A percentile compares a stretch with the other conserved stretches of the same genome.
Conservation (phyloP, 2,888 invertebrate species). For the Autographa gamma region DNA sequence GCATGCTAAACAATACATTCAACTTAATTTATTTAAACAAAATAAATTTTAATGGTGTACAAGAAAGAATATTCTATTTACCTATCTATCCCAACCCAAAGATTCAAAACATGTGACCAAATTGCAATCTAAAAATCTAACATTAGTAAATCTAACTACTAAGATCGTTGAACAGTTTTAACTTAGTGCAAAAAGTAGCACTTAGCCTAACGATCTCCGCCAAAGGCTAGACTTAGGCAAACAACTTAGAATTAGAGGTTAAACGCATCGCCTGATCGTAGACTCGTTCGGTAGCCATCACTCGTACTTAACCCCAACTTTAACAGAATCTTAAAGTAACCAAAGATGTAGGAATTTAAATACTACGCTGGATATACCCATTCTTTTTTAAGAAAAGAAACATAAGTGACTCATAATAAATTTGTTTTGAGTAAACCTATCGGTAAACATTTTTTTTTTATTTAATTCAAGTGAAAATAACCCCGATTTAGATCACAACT, state of each 20-base stretch:
- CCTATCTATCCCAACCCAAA: no score
- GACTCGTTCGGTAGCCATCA: conserved; percentile 67
- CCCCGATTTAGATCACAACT: no score
- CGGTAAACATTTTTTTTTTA: no score
- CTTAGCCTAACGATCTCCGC: conserved; percentile 11
- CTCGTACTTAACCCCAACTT: conserved; percentile 66
- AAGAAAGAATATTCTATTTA: no score
- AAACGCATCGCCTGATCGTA: conserved; percentile 67
- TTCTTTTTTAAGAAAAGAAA: not conserved
- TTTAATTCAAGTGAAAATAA: no score
- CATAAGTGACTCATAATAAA: no score
- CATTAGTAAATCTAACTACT: not conserved
- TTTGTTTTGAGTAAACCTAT: no score
- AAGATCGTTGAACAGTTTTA: conserved; percentile 1
- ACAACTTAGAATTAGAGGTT: conserved; percentile 59
- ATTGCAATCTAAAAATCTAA: no score
- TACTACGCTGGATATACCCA: not conserved
- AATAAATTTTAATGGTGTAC: no score
- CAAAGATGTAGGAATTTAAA: conserved; percentile 19
- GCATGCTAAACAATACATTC: no score
- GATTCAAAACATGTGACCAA: no score
- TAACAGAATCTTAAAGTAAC: conserved; percentile 31
- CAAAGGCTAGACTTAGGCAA: conserved; percentile 49
- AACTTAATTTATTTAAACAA: no score
- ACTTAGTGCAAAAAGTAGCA: conserved; percentile 10